Percentiles rank a stretch among this genome's conserved stretches.
Conservation (phyloP, 1,140 invertebrate species). For the Frieseomelitta varia region DNA sequence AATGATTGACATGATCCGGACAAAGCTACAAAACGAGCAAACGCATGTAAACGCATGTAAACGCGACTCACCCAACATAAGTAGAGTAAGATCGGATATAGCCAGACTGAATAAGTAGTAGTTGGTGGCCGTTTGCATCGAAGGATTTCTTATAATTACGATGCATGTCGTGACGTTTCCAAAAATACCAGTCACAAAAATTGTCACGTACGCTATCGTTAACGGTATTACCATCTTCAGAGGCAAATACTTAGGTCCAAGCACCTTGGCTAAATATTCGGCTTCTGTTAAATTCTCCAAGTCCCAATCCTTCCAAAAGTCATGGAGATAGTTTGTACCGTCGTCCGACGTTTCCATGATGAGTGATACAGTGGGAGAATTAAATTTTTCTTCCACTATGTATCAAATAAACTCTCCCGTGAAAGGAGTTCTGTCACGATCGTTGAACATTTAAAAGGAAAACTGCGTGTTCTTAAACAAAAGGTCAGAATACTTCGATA, state of each 20-base stretch:
- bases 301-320: constrained; percentile 58
- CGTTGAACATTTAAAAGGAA: neutral
- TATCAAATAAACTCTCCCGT: neutral
- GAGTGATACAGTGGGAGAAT: neutral
- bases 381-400: neutral
- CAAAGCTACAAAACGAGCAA: neutral
- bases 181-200: constrained; percentile 92
- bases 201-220: constrained; percentile 88
- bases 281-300: constrained; percentile 72
- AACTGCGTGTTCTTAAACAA: neutral
- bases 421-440: neutral
- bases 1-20: neutral
- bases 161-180: constrained; percentile 95
- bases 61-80: constrained; percentile 86
- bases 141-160: constrained; percentile 92
- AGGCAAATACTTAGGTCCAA: constrained; percentile 80
- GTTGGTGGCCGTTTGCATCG: constrained; percentile 93
- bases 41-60: too few relatives aligned
- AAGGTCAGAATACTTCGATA: neutral
- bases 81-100: constrained; percentile 88
- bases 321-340: constrained; percentile 5
- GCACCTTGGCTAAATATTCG: constrained; percentile 74
- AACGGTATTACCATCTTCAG: constrained; percentile 83
- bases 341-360: constrained; percentile 38
- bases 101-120: constrained; percentile 96